Base-by-base conservation (phyloP, 2,113 vertebrate genomes). In the Notothenia rossii region DNA sequence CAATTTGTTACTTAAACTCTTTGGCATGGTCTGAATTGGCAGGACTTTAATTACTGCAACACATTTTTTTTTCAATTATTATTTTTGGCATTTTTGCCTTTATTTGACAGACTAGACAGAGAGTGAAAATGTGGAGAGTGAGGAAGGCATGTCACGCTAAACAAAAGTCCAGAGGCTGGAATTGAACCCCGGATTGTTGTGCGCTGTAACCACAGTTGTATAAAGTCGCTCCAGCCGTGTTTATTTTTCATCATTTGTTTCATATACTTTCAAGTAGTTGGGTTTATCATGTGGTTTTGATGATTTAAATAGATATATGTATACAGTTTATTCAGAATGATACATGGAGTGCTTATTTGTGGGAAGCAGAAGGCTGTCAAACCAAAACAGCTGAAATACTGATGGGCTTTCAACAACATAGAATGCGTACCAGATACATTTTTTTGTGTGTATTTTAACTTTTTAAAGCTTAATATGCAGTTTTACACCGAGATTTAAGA, bases 241-340 rank as follows among this genome's bases (percentile, higher is more conserved):
- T 59, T 43, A 43, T 51, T 58, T 40, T 7, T 40, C 36, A 5
- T 78, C 40, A 17, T 63, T 68, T 46, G 9, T 29, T 50, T 75
- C 29, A 55, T 2, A 13, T 10, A 25, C 10, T 58, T 43, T 49
- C 62, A 12, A 29, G 15, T 29, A 2, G 4, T 45, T 10, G 29
- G 33, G 61, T 69, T 67, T n/a, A 73, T 58, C 15, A 14, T 62
- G 25, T 67, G 63, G 17, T 68, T 58, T 63, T 5, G 25, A 50
- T 13, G 15, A 12, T 48, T 49, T 55, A 40, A 10, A 53, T 5
- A 2, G 5, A 60, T 45, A 2, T 17, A 12, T 8, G 12, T 10
- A 20, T 7, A 50, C 36, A 40, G 36, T 40, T 40, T 5, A 15
- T 17, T n/a, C 15, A 20, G 10, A 3, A 10, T 49, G 43, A 69